Evolutionary conservation across 2,113 vertebrate species (phyloP), one percentile per base, ranked within the genome.

Genomic region (Planiliza haematocheilus): DNA sequence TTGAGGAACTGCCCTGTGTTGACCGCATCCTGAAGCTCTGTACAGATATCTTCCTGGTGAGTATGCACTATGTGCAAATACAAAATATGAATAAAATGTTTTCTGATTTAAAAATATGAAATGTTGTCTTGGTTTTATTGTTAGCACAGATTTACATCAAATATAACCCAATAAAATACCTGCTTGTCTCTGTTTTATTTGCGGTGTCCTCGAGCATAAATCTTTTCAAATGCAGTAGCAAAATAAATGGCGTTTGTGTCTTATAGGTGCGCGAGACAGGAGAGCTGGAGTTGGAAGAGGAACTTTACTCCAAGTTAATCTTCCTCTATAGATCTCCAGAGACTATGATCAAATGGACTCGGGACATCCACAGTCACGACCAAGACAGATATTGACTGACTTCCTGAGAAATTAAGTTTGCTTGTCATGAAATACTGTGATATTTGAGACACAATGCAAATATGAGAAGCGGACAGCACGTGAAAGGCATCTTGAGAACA

Each of bases 291-390:
- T 88, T 98, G 55, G 98, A 99, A 78, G 98, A 99, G 55, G 97
- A 99, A 82, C 94, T 99, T 1, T 99, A 97, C 0, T 97, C 97
- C 77, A 99, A 99, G 87, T 95, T 99, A 64, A 98, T 99, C 93
- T 99, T 99, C 95, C 94, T 99, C 36, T 99, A 99, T 91, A 95
- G 98, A 77, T 99, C 98, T 0, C 98, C 98, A 0, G 98, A 99
- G 93, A 99, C 98, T 11, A 98, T 99, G 97, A 99, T 99, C 92
- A 98, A 98, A 82, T 99, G 98, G 98, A 99, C 97, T 0, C 89
- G 96, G 0, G 97, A 99, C 79, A 95, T 93, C 34, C 76, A 65
- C 24, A 70, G 13, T 17, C 71, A 10, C 59, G 78, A 82, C 24
- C 74, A 38, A 7, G 79, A 72, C 55, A 64, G 65, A 39, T 39